Base-by-base conservation (phyloP, 2,888 invertebrate genomes). In the Salticus scenicus region DNA sequence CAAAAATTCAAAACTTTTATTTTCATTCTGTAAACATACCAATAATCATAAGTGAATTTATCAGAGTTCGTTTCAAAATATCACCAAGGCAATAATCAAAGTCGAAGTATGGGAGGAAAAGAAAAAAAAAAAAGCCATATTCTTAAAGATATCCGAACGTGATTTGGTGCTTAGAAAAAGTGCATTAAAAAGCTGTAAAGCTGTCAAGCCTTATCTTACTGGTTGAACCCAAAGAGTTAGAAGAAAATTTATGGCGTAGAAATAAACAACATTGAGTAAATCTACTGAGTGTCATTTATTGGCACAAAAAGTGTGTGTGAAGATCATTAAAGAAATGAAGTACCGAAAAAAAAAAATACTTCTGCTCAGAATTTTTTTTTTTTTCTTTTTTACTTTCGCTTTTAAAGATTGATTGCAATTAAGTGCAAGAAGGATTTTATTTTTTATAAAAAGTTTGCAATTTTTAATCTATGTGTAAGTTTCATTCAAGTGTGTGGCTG, bases 111-210 rank as follows among this genome's bases (percentile, higher is more conserved):
- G n/a, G n/a, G n/a, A n/a, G n/a, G n/a, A n/a, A n/a, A n/a, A n/a
- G n/a, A n/a, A n/a, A n/a, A n/a, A n/a, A n/a, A n/a, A 17, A 57
- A 47, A 57, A 57, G 57, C 57, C 57, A 57, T 17, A 47, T 47
- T n/a, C 17, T 17, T 2, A 10, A 5, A 47, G 47, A 47, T 24
- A 57, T 20, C 57, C 12, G 4, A 17, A 24, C 20, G 57, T 4
- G 12, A 57, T 20, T 17, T 17, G 24, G 2, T 57, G 57, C 24
- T 57, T 57, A 57, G 42, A 47, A 24, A 57, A 57, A 57, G 57
- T 57, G 57, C 57, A 57, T 57, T 57, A 57, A 57, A 57, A 57
- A 57, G 57, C 57, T 57, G 57, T 57, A 57, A 57, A 57, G 24
- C 57, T 57, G 57, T 57, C 57, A 57, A 24, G 4, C 24, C 57